These are phyloP conservation scores for Scophthalmus maximus DNA, from an alignment of 2,113 vertebrate species.

Conservation along the genomic window DNA sequence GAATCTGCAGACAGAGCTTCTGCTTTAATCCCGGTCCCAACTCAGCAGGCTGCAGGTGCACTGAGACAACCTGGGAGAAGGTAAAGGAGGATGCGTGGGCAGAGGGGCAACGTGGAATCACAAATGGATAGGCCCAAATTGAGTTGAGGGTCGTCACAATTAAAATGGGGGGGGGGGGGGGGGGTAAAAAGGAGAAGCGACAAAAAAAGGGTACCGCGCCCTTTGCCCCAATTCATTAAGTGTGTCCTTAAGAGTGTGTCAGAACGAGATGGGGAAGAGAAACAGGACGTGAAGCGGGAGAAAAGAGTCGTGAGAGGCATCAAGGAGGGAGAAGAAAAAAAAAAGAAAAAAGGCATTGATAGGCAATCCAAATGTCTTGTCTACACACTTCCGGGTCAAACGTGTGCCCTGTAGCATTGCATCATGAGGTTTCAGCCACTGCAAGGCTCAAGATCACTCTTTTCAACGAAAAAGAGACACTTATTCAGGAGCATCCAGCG, in stretches of 20 bases:
- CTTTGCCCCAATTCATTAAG: slow-evolving; percentile 12
- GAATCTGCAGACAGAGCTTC: slow-evolving; percentile 27
- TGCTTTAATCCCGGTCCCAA: slow-evolving; percentile 29
- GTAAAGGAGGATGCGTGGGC: not conserved
- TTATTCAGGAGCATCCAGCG: slow-evolving; percentile 46
- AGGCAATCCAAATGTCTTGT: not conserved
- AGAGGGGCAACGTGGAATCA: slow-evolving; percentile 17
- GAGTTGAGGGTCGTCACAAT: slow-evolving; percentile 15
- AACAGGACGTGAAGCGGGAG: not conserved
- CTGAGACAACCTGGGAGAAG: slow-evolving; percentile 19
- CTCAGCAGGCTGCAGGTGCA: slow-evolving; percentile 61
- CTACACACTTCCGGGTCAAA: slow-evolving; percentile 6
- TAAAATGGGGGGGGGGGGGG: too few relatives aligned
- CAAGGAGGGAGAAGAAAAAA: not conserved
- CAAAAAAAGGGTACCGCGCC: too few relatives aligned
- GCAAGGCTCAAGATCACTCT: slow-evolving; percentile 13
- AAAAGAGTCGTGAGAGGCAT: too few relatives aligned
- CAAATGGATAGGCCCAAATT: slow-evolving; percentile 16
- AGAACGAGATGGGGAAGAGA: not conserved
- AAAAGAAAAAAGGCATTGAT: not conserved
- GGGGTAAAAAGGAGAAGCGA: too few relatives aligned
- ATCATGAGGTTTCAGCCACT: slow-evolving; percentile 19
- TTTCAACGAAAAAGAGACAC: slow-evolving; percentile 33
- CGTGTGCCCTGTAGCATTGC: slow-evolving; percentile 16
- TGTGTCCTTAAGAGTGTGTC: slow-evolving; percentile 8